These are phyloP conservation scores for Decapterus maruadsi DNA, from an alignment of 2,797 vertebrate genomes.

Conservation along the genomic window DNA sequence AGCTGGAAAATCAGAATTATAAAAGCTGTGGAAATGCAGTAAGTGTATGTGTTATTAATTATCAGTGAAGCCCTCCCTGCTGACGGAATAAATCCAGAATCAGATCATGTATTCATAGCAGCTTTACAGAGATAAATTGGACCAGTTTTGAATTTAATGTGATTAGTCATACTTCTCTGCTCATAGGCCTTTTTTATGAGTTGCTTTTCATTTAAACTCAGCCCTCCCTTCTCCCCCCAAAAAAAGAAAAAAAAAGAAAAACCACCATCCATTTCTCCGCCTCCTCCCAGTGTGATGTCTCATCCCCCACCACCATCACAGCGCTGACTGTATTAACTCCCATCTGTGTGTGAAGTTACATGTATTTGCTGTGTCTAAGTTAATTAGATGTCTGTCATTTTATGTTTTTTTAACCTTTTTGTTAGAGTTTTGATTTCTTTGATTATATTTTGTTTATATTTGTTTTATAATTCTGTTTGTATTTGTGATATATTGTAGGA, in stretches of 20 bases:
- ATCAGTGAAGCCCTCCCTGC: constrained; percentile 25
- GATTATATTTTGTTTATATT: constrained; percentile 37
- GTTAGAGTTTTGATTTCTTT: constrained; percentile 36
- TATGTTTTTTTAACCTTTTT: constrained; percentile 43
- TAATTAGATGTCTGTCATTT: constrained; percentile 62
- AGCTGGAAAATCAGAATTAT: not conserved
- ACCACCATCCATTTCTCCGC: constrained; percentile 65
- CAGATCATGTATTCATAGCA: constrained; percentile 48
- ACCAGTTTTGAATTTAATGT: constrained; percentile 44
- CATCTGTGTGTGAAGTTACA: constrained; percentile 66
- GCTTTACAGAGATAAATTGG: constrained; percentile 42
- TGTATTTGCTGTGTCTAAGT: constrained; percentile 61
- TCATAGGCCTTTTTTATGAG: constrained; percentile 35
- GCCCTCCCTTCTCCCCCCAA: not conserved
- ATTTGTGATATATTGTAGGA: constrained; percentile 44
- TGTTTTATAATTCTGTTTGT: constrained; percentile 49
- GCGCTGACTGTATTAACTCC: constrained; percentile 74
- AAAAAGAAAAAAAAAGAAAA: constrained; percentile 58
- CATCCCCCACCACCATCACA: constrained; percentile 56
- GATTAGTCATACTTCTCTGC: constrained; percentile 65
- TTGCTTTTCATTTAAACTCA: constrained; percentile 55
- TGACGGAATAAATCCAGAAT: constrained; percentile 40
- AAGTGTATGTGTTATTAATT: constrained; percentile 26
- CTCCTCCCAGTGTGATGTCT: constrained; percentile 58
- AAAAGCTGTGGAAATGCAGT: not conserved